Conservation (phyloP, 2,113 vertebrate genomes). For the Zapornia atra region DNA sequence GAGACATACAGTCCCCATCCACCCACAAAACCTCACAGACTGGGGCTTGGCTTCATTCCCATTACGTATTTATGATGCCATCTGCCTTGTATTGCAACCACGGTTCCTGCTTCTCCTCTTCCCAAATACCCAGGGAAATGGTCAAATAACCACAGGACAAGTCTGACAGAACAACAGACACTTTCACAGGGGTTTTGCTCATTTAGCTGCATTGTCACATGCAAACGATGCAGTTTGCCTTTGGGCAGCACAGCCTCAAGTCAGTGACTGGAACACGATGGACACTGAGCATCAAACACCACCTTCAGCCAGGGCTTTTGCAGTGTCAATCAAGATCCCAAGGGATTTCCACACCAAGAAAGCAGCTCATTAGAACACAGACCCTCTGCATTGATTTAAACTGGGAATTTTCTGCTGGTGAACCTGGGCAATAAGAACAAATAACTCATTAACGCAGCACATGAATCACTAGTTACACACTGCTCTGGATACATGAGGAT, state of each 20-base stretch:
- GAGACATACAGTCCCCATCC: fast-evolving
- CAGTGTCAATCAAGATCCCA: neutral
- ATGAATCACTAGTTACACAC: neutral
- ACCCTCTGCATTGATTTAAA: neutral
- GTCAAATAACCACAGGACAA: neutral
- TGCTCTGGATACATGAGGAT: neutral
- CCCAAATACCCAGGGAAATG: neutral
- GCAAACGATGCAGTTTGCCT: neutral
- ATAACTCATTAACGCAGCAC: neutral
- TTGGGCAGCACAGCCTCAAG: neutral
- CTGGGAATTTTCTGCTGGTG: neutral
- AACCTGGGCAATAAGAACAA: neutral
- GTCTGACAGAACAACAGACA: neutral
- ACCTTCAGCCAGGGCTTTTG: neutral
- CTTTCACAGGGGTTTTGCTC: neutral
- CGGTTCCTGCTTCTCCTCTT: neutral
- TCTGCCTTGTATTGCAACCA: neutral
- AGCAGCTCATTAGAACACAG: neutral
- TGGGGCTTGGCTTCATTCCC: neutral
- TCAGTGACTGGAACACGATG: neutral
- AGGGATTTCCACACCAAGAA: neutral
- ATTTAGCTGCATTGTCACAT: neutral
- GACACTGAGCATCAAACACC: neutral
- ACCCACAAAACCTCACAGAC: fast-evolving
- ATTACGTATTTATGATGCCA: neutral